Evolutionary conservation across 2,888 invertebrate species (phyloP), one percentile per base, ranked within the genome.

Genomic region (Gasteruption jaculator): DNA sequence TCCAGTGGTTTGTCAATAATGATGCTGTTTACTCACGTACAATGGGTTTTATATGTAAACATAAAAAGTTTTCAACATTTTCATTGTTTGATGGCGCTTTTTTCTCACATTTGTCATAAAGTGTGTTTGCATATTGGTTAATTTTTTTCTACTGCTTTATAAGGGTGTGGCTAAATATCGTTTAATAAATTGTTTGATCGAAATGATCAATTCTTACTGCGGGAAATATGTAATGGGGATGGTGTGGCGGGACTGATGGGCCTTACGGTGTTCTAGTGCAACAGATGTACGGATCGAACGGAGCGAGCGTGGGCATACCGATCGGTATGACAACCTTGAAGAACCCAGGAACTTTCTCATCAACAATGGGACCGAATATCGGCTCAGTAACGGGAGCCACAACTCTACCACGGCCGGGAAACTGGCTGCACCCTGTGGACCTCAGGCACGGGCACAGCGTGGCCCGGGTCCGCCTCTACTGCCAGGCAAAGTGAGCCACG

Each of bases 371-470:
- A n/a, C n/a, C n/a, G 61, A 71, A 46, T 41, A 53, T 57, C 74
- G 66, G 74, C 52, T 54, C 66, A 53, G 65, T 72, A 54, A 71
- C 70, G 52, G 71, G 72, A 57, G 69, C 71, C 46, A 71, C 70
- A 53, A 71, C 69, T 53, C 60, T 69, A 57, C 69, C 68, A 52
- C 74, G 71, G 77, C 85, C 87, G 90, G 90, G 89, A 91, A 91
- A 91, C 90, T 89, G 86, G 89, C 83, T 81, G 85, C 88, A 83
- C 90, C 91, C 90, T 90, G 90, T 85, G 89, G 89, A 86, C 85
- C 78, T 74, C 78, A 76, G 78, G 80, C 81, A 78, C 79, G 78
- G 74, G 74, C 74, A 74, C 83, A 79, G 80, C 84, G 80, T 80
- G 85, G 83, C 81, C 79, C 79, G 78, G 81, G 81, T 74, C 80